Evolutionary conservation across 2,113 vertebrate species (phyloP), one percentile per base, ranked within the genome.

Genomic region (Labeo catla): DNA sequence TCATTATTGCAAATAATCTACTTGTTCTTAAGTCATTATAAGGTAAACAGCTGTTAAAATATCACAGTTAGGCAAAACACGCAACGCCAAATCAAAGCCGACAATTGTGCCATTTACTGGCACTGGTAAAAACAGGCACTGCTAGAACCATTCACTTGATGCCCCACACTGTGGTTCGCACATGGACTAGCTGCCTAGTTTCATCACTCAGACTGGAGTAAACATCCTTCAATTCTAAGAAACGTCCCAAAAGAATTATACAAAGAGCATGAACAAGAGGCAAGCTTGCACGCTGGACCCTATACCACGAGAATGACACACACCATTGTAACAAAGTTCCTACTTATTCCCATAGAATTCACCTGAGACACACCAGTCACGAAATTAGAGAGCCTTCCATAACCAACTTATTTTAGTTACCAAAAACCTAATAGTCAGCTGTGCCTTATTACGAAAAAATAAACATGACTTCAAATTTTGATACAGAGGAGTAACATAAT

Each of bases 21-120:
- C 45, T 77, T 23, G 21, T 76, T 81, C 68, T 52, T 21, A 3
- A 50, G 6, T 83, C 68, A 68, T 80, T 65, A 50, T 50, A 68
- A 49, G 47, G 68, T 80, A 19, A 74, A 74, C 6, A 52, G 8
- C 36, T 49, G 73, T 78, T 70, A 82, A 23, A 39, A 47, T 36
- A 43, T n/a, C 61, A 65, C 12, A 49, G 49, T 49, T 59, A 21
- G 23, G 63, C 88, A 82, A 84, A 59, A 19, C 49, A 65, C 76
- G 47, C 70, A 63, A 61, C 78, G 72, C 23, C 68, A 61, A 89
- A 81, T 49, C 2, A 36, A 81, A 72, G n/a, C 39, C 3, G 47
- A 47, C 68, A 59, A 83, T 54, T 36, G 36, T 54, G 80, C 49
- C 79, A 61, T 88, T 70, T 68, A 81, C 39, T 80, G 81, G 70